Conservation (phyloP, 2,888 invertebrate species). For the Andricus curvator region DNA sequence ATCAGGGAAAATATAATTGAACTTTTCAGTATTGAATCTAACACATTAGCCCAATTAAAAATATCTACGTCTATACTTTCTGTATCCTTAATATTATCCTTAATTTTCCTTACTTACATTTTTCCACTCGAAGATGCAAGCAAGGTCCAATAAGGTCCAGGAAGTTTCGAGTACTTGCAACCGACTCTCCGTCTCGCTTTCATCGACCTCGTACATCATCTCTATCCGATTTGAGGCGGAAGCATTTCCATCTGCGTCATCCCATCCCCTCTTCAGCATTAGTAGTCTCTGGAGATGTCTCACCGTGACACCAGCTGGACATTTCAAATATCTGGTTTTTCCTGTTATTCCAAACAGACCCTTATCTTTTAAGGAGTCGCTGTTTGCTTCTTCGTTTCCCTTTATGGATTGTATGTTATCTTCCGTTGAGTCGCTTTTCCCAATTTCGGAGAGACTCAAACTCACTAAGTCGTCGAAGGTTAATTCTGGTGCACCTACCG, state of each 20-base stretch:
- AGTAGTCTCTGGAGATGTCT: constrained; percentile 93
- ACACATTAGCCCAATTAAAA: too few relatives aligned
- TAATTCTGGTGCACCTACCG: constrained; percentile 67
- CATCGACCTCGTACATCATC: constrained; percentile 63
- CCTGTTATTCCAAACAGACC: constrained; percentile 64
- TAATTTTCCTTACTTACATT: constrained; percentile 81
- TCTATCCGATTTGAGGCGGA: constrained; percentile 64
- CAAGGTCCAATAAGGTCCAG: constrained; percentile 92
- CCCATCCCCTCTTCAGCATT: constrained; percentile 78
- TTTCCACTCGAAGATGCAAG: constrained; percentile 97
- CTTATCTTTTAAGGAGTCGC: constrained; percentile 3
- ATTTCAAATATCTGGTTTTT: constrained; percentile 87
- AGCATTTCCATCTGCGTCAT: constrained; percentile 59
- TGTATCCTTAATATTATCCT: not conserved
- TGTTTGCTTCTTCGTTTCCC: constrained; percentile 55
- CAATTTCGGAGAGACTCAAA: constrained; percentile 67
- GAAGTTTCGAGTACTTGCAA: constrained; percentile 62
- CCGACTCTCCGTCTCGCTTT: constrained; percentile 46
- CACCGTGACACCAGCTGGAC: constrained; percentile 94
- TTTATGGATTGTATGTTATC: constrained; percentile 60
- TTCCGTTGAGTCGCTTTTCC: constrained; percentile 30
- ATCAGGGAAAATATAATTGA: too few relatives aligned
- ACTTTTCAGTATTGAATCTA: too few relatives aligned
- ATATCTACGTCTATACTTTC: too few relatives aligned
- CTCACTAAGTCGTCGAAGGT: constrained; percentile 71